phyloP scores from a whole-genome alignment of 2,113 vertebrate genomes.

The Pteruthius melanotis region DNA sequence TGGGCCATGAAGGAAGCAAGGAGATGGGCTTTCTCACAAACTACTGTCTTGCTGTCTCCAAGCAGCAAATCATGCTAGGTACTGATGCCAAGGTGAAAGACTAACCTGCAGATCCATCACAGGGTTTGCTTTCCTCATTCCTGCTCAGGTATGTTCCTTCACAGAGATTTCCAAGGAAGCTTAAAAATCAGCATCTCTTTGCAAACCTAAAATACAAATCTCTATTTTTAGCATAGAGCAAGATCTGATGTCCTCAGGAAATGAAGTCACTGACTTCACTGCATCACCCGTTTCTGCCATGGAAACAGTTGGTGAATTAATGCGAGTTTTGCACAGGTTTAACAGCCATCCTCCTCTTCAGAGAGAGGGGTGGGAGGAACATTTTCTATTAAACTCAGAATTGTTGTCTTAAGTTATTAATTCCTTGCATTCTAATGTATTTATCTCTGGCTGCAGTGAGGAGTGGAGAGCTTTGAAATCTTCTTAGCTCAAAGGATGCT shows the following conservation, averaged over 20 bases:
- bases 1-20: not conserved
- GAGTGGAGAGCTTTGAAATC: conserved; percentile 44
- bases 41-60: not conserved
- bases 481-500: not conserved
- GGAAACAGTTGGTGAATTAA: conserved; percentile 65
- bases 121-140: not conserved
- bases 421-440: conserved; percentile 56
- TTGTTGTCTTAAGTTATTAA: conserved; percentile 62
- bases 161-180: not conserved
- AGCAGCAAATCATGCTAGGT: not conserved
- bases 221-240: conserved; percentile 34
- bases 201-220: not conserved
- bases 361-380: conserved; percentile 43
- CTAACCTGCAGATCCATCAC: not conserved
- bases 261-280: conserved; percentile 55
- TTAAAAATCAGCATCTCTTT: not conserved
- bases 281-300: conserved; percentile 54
- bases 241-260: conserved; percentile 61
- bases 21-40: not conserved
- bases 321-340: conserved; percentile 60
- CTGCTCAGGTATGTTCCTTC: not conserved
- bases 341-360: conserved; percentile 54
- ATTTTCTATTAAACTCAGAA: conserved; percentile 55
- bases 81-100: not conserved
- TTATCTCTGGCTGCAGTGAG: conserved; percentile 49